phyloP scores from a whole-genome alignment of 2,113 vertebrate genomes.

The Clarias batrachus region DNA sequence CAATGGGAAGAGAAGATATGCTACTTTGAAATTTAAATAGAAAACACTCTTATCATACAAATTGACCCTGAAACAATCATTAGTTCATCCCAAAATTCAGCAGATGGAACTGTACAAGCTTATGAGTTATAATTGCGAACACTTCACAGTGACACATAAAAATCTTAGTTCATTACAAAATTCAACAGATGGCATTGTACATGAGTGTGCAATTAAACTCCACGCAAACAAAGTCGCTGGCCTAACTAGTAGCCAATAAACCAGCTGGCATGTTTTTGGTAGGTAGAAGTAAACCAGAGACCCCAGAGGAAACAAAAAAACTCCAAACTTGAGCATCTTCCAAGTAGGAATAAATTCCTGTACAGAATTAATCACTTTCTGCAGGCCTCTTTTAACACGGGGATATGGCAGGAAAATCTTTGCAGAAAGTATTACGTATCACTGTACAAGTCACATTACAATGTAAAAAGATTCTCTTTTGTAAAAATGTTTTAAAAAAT shows the following conservation, averaged over 20 bases:
- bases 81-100: no score
- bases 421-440: not conserved
- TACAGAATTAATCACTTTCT: not conserved
- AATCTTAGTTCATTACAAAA: no score
- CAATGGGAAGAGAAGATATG: no score
- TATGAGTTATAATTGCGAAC: no score
- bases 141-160: no score
- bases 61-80: no score
- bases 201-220: no score
- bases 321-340: not conserved
- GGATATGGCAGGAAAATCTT: not conserved
- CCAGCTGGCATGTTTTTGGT: not conserved
- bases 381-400: not conserved
- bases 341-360: not conserved
- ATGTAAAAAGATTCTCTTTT: not conserved
- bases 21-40: no score
- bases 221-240: no score
- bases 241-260: not conserved
- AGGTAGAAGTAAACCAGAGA: not conserved
- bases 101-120: no score
- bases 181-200: no score
- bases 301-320: not conserved
- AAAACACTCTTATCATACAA: no score
- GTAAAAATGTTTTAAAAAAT: not conserved
- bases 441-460: not conserved